phyloP scores from a whole-genome alignment of 2,888 invertebrate species.

The Drosophila cyrtoloma region DNA sequence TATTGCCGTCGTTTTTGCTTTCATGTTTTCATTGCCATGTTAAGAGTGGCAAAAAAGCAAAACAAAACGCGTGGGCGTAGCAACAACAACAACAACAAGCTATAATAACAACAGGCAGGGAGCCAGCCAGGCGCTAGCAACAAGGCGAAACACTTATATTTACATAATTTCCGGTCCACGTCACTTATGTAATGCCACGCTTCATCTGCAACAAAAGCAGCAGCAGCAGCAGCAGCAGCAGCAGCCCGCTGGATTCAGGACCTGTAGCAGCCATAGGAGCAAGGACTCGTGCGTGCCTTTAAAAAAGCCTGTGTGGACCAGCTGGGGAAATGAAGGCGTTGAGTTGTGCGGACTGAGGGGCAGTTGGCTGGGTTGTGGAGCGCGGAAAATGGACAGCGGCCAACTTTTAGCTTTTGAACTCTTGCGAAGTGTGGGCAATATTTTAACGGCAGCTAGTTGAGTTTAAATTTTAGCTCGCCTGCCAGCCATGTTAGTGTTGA shows the following conservation, averaged over 20 bases:
- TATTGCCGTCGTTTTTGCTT: conserved; percentile 71
- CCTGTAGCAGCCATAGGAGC: conserved; percentile 21
- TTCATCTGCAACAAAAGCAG: conserved; percentile 71
- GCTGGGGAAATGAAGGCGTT: conserved; percentile 43
- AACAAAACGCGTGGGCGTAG: conserved; percentile 36
- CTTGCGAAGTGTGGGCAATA: conserved; percentile 55
- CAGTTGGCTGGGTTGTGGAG: not conserved
- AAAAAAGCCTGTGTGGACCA: conserved; percentile 48
- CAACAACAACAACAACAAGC: conserved; percentile 9
- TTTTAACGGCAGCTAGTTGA: conserved; percentile 71
- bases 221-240: conserved; percentile 24
- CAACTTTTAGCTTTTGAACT: conserved; percentile 66
- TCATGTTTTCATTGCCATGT: conserved; percentile 81
- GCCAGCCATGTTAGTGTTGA: conserved; percentile 11
- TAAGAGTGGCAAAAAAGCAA: conserved; percentile 62
- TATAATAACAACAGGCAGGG: not conserved
- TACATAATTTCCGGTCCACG: conserved; percentile 82
- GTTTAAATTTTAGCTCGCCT: conserved; percentile 58
- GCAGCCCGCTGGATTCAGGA: conserved; percentile 17
- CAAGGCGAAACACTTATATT: conserved; percentile 79
- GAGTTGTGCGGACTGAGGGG: not conserved
- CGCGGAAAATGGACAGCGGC: conserved; percentile 34
- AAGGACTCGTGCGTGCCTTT: conserved; percentile 36
- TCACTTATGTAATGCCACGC: conserved; percentile 75
- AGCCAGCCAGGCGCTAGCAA: conserved; percentile 26